Conservation (phyloP, 2,888 invertebrate species). For the Tortricodes alternella region DNA sequence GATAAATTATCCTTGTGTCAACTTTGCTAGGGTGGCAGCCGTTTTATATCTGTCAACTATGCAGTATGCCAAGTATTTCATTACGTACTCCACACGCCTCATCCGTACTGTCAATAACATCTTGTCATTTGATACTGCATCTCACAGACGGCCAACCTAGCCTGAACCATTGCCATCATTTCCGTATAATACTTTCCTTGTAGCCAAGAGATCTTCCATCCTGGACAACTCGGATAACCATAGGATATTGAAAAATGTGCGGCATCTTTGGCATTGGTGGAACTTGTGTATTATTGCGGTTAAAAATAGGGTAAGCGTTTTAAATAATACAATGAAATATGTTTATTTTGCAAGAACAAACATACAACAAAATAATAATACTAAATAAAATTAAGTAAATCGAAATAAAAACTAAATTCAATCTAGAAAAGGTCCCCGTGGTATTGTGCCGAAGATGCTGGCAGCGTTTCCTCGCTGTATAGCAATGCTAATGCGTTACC, state of each 20-base stretch:
- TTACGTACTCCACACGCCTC: not conserved
- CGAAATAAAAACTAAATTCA: too few relatives aligned
- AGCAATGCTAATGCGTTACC: too few relatives aligned
- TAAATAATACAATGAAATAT: too few relatives aligned
- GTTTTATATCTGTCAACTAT: not conserved
- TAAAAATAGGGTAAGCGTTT: not conserved
- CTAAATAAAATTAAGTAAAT: too few relatives aligned
- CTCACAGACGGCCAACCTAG: conserved; percentile 34
- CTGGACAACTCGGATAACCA: conserved; percentile 49
- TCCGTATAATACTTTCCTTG: conserved; percentile 33
- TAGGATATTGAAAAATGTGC: conserved; percentile 53
- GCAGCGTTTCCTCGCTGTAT: too few relatives aligned
- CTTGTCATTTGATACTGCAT: not conserved
- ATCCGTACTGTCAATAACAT: not conserved
- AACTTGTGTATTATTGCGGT: not conserved
- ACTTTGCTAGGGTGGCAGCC: too few relatives aligned
- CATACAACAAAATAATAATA: too few relatives aligned
- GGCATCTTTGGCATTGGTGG: conserved; percentile 40
- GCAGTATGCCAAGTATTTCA: conserved; percentile 3
- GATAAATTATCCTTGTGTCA: too few relatives aligned
- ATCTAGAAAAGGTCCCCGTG: too few relatives aligned
- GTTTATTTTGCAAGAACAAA: too few relatives aligned
- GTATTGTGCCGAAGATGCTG: too few relatives aligned
- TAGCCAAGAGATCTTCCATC: conserved; percentile 22
- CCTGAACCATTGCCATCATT: conserved; percentile 31